A percentile compares a stretch with the other conserved stretches of the same genome.
These are phyloP conservation scores for Halichoeres trimaculatus DNA, from an alignment of 2,113 vertebrate species.

Conservation along the genomic window DNA sequence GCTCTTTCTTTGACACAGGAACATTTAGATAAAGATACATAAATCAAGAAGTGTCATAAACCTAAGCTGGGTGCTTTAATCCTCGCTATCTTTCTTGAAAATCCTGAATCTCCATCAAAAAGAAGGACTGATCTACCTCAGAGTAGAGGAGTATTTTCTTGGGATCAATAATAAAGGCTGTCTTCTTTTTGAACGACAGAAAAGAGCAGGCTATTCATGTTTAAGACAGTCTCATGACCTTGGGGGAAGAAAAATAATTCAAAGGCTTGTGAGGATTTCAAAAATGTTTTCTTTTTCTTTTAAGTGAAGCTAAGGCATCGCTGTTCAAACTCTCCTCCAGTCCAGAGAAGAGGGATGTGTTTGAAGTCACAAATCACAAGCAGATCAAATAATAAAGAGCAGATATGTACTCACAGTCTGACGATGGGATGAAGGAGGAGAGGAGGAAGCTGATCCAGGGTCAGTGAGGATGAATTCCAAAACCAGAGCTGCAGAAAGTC, in stretches of 20 bases:
- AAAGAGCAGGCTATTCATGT: not conserved
- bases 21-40: not conserved
- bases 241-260: not conserved
- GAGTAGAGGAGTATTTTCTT: not conserved
- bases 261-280: not conserved
- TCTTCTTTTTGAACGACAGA: not conserved
- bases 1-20: not conserved
- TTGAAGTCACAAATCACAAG: no score
- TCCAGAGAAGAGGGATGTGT: not conserved
- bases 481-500: not conserved
- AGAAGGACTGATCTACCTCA: not conserved
- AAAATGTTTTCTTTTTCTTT: not conserved
- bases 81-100: no score
- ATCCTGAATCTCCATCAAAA: not conserved
- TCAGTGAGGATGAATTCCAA: slow-evolving; percentile 9
- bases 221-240: not conserved
- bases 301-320: no score
- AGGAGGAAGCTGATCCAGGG: slow-evolving; percentile 6
- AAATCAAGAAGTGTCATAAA: not conserved
- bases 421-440: not conserved
- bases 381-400: no score
- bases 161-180: not conserved
- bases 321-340: not conserved
- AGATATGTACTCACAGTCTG: slow-evolving; percentile 31
- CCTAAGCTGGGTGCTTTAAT: no score